Conservation (phyloP, 2,888 invertebrate species). For the Neoascia interrupta region DNA sequence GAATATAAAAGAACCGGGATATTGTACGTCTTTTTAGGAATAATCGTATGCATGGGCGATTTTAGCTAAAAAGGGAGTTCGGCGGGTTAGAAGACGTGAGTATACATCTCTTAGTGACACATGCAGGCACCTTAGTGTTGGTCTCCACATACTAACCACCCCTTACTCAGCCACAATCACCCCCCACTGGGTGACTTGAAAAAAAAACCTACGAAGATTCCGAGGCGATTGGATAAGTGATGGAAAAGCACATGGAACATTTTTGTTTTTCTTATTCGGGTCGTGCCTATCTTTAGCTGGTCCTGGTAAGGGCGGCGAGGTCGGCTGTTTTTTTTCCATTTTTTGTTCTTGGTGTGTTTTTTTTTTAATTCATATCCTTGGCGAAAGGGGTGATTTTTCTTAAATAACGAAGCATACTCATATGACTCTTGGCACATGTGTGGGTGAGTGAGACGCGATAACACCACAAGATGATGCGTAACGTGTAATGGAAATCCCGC, state of each 20-base stretch:
- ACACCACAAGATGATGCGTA: no score
- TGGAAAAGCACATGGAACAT: conserved; percentile 34
- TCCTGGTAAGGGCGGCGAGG: conserved; percentile 24
- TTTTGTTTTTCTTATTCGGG: conserved; percentile 17
- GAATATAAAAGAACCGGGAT: conserved; percentile 38
- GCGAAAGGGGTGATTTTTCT: conserved; percentile 51
- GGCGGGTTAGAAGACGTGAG: conserved; percentile 35
- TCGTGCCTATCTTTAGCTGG: neutral
- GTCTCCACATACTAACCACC: conserved; percentile 4
- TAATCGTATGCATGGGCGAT: conserved; percentile 66
- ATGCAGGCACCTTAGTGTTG: conserved; percentile 42
- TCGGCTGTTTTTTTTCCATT: conserved; percentile 2
- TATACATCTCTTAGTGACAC: conserved; percentile 32
- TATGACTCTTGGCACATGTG: neutral
- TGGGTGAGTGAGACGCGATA: conserved; percentile 36
- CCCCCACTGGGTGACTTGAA: conserved; percentile 17
- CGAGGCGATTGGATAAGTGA: conserved; percentile 42
- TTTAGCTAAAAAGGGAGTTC: conserved; percentile 30
- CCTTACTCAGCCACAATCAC: neutral
- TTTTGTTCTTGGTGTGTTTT: neutral
- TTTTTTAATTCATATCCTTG: conserved; percentile 50
- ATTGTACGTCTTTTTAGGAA: conserved; percentile 61
- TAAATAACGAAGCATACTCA: neutral
- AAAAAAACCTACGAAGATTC: conserved; percentile 26
- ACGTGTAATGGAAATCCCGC: neutral